Percentiles rank a stretch among this genome's conserved stretches.
Conservation (phyloP, 1,140 invertebrate genomes). For the Bombus terrestris region DNA sequence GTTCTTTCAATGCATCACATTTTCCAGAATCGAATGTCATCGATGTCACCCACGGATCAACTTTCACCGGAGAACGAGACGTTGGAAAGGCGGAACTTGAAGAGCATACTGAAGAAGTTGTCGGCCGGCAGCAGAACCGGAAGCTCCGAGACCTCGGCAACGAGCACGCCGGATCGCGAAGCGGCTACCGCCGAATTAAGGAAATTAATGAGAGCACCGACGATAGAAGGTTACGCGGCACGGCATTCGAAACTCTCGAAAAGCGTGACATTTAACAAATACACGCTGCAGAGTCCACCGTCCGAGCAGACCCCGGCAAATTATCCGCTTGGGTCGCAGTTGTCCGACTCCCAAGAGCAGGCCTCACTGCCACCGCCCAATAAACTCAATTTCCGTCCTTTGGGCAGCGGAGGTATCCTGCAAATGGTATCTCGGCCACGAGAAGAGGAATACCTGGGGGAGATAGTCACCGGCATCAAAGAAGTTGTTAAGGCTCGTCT, state of each 20-base stretch:
- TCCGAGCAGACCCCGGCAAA: slow-evolving; percentile 74
- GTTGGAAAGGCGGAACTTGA: slow-evolving; percentile 89
- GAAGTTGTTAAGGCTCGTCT: slow-evolving; percentile 88
- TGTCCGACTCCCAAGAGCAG: slow-evolving; percentile 70
- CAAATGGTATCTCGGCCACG: slow-evolving; percentile 71
- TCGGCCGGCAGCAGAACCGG: slow-evolving; percentile 85
- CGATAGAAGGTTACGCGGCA: slow-evolving; percentile 92
- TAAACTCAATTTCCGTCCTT: slow-evolving; percentile 80
- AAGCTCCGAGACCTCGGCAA: slow-evolving; percentile 77
- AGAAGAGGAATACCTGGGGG: slow-evolving; percentile 90
- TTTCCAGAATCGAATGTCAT: slow-evolving; percentile 25
- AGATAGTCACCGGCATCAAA: slow-evolving; percentile 89
- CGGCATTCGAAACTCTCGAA: slow-evolving; percentile 93
- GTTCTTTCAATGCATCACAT: background rate
- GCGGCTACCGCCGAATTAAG: slow-evolving; percentile 84
- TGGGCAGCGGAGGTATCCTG: slow-evolving; percentile 74
- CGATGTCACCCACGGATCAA: slow-evolving; percentile 56
- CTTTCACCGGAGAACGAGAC: slow-evolving; percentile 92
- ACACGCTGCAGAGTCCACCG: slow-evolving; percentile 91
- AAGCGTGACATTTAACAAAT: slow-evolving; percentile 93
- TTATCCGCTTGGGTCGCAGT: slow-evolving; percentile 62
- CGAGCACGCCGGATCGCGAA: slow-evolving; percentile 76
- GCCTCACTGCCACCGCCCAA: slow-evolving; percentile 78
- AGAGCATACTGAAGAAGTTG: slow-evolving; percentile 92
- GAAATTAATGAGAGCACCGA: slow-evolving; percentile 89